Evolutionary conservation across 2,113 vertebrate genomes (phyloP).

Genomic region (Budorcas taxicolor): DNA sequence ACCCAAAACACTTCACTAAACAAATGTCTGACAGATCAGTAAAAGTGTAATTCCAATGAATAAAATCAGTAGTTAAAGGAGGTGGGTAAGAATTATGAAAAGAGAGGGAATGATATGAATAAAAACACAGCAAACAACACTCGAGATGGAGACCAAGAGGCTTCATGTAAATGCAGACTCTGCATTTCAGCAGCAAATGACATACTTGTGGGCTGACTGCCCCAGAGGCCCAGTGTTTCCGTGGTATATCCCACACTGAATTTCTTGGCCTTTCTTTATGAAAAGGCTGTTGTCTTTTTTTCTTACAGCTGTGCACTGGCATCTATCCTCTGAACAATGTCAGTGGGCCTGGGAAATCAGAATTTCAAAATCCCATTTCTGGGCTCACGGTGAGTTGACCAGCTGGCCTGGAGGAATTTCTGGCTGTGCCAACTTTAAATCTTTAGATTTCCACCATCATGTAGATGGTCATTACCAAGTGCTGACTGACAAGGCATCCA

Average conservation of each 20-base stretch:
- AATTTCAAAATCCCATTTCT: conserved; percentile 21
- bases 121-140: background rate
- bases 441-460: background rate
- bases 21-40: background rate
- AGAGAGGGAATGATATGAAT: background rate
- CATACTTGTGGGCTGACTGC: background rate
- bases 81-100: background rate
- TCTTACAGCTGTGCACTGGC: conserved; percentile 48
- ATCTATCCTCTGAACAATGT: conserved; percentile 59
- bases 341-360: conserved; percentile 53
- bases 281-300: conserved; percentile 64
- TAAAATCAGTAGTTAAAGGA: background rate
- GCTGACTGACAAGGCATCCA: background rate
- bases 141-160: background rate
- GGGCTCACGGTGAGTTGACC: background rate
- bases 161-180: background rate
- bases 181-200: background rate
- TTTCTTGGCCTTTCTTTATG: conserved; percentile 57
- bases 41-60: background rate
- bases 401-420: conserved; percentile 49
- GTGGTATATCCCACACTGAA: background rate
- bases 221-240: background rate
- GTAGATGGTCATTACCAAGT: background rate
- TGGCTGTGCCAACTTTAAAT: background rate
- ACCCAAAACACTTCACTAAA: background rate